Evolutionary conservation across 1,140 invertebrate species (phyloP).

Genomic region (Lordiphosa mommai): DNA sequence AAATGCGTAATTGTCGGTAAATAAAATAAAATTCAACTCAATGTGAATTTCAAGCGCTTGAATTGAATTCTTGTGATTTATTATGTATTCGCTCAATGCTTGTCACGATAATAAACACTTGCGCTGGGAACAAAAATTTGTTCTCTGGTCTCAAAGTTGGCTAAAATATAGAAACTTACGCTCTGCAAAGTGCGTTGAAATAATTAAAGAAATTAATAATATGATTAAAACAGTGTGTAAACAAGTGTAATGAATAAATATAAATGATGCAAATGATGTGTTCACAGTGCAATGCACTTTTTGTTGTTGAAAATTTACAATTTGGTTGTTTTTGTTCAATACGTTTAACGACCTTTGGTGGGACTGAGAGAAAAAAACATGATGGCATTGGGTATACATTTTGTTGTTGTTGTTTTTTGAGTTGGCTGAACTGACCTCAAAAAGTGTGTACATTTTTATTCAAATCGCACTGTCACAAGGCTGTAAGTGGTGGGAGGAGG

Average conservation of each 20-base stretch:
- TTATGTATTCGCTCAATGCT: conserved; percentile 76
- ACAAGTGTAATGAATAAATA: conserved; percentile 24
- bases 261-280: conserved; percentile 25
- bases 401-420: conserved; percentile 33
- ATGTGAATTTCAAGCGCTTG: conserved; percentile 41
- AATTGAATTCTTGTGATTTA: conserved; percentile 37
- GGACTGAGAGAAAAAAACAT: conserved; percentile 1
- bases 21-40: conserved; percentile 24
- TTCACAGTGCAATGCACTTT: conserved; percentile 49
- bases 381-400: conserved; percentile 47
- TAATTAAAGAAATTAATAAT: conserved; percentile 44
- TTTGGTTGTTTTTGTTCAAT: conserved; percentile 35
- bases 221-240: conserved; percentile 39
- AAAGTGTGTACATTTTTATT: conserved; percentile 48
- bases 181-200: conserved; percentile 53
- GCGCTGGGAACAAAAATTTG: conserved; percentile 34
- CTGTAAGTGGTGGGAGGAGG: conserved; percentile 5
- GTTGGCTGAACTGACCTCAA: conserved; percentile 28
- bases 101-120: conserved; percentile 77
- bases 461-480: conserved; percentile 52
- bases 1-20: conserved; percentile 28
- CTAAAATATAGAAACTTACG: conserved; percentile 68
- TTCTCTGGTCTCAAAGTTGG: conserved; percentile 8
- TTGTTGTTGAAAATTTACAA: conserved; percentile 17
- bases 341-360: conserved; percentile 70